phyloP scores from a whole-genome alignment of 2,888 invertebrate species.

The Rotaria socialis region DNA sequence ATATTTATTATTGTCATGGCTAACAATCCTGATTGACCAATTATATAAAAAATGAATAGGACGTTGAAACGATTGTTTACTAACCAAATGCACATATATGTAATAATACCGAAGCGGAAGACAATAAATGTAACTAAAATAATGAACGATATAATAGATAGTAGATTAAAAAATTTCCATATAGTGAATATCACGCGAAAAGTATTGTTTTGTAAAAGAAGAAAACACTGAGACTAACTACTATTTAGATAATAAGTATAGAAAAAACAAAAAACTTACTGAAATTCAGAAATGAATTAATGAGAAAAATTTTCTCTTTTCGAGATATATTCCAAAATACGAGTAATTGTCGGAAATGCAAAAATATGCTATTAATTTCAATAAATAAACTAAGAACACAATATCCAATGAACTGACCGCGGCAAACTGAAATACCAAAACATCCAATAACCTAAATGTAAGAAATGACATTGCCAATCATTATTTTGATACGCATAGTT shows the following conservation, averaged over 20 bases:
- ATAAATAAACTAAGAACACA: neutral
- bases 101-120: neutral
- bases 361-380: neutral
- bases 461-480: no score
- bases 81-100: no score
- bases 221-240: neutral
- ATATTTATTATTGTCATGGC: neutral
- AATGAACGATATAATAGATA: no score
- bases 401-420: neutral
- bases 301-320: neutral
- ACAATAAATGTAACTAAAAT: no score
- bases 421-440: no score
- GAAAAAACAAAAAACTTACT: neutral
- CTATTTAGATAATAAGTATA: neutral
- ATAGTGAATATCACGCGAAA: neutral
- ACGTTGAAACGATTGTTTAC: no score
- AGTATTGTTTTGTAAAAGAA: neutral
- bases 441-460: no score
- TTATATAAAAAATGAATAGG: no score
- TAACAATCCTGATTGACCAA: neutral
- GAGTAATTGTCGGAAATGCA: neutral
- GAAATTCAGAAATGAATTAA: neutral
- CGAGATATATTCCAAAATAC: no score
- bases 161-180: no score
- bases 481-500: no score